Conservation (phyloP, 2,888 invertebrate species). For the Amiota minor region DNA sequence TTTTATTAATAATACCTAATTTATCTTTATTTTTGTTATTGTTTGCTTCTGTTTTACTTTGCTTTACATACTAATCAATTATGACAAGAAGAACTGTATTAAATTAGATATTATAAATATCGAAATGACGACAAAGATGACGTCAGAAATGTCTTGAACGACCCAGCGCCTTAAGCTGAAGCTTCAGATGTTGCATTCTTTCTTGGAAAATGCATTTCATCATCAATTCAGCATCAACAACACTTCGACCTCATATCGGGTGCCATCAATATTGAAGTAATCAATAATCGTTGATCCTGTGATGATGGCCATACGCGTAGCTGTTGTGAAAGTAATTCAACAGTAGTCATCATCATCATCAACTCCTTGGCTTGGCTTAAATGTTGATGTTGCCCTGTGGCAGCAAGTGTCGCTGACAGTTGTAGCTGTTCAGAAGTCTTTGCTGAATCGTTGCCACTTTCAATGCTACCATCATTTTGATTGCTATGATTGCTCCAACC, state of each 20-base stretch:
- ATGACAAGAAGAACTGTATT: constrained; percentile 16
- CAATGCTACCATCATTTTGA: constrained; percentile 52
- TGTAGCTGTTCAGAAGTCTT: constrained; percentile 49
- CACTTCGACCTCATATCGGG: constrained; percentile 36
- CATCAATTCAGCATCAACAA: constrained; percentile 69
- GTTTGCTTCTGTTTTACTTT: constrained; percentile 19
- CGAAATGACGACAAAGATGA: background rate
- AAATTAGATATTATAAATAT: too few relatives aligned
- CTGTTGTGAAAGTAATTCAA: background rate
- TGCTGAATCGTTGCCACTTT: constrained; percentile 54
- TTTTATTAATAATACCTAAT: background rate
- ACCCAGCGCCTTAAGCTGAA: constrained; percentile 56
- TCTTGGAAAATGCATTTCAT: constrained; percentile 64
- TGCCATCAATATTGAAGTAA: constrained; percentile 54
- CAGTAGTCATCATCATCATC: constrained; percentile 29
- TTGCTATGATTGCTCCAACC: constrained; percentile 30
- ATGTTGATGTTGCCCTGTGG: constrained; percentile 28
- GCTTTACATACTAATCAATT: constrained; percentile 34
- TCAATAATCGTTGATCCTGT: constrained; percentile 64
- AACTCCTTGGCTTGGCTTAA: constrained; percentile 13
- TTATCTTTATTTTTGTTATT: background rate
- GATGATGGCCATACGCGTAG: constrained; percentile 32
- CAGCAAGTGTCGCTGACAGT: constrained; percentile 62
- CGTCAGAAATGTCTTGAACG: constrained; percentile 7
- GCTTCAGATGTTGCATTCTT: too few relatives aligned